These are phyloP conservation scores for Cavia porcellus DNA, from an alignment of 2,113 vertebrate species.

Conservation along the genomic window DNA sequence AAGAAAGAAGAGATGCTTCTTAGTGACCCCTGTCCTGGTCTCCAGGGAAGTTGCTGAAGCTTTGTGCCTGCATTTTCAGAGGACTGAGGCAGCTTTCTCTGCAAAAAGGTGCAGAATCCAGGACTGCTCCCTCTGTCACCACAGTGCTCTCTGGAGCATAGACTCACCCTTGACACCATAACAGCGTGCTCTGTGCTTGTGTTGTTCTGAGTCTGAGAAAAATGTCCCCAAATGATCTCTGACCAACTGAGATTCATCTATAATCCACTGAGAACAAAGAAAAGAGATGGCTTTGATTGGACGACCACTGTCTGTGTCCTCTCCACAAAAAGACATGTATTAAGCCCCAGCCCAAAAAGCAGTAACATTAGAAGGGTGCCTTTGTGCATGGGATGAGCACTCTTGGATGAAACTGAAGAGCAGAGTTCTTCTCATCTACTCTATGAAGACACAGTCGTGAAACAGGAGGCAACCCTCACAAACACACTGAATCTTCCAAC, in stretches of 20 bases:
- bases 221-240: background rate
- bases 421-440: background rate
- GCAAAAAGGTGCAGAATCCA: background rate
- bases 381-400: background rate
- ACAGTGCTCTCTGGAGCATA: background rate
- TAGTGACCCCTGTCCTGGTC: accelerated
- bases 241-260: background rate
- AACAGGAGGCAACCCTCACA: background rate
- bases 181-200: background rate
- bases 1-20: background rate
- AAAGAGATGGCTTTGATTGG: background rate
- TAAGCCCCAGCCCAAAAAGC: too few species aligned
- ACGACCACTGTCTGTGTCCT: background rate
- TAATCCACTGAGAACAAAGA: background rate
- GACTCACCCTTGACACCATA: background rate
- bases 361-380: too few species aligned
- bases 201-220: background rate
- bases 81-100: background rate
- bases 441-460: background rate
- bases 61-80: background rate
- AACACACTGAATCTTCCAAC: background rate
- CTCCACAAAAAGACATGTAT: too few species aligned
- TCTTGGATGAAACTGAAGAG: background rate
- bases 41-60: background rate
- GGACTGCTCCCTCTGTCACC: accelerated